Base-by-base conservation (phyloP, 2,113 vertebrate species). In the Charadrius vociferus region DNA sequence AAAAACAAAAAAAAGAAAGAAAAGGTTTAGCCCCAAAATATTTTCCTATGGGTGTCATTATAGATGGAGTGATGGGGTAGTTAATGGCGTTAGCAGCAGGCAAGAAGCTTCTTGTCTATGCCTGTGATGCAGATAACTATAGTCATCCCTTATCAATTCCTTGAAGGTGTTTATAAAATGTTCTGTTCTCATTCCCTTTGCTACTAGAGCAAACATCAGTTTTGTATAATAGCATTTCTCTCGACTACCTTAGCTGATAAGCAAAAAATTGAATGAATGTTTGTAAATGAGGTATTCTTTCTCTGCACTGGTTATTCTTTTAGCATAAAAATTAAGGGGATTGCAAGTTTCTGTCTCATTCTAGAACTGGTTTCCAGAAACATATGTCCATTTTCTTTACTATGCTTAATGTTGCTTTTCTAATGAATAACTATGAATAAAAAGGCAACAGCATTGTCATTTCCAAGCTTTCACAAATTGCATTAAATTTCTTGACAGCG, bases 81-180 rank as follows among this genome's bases (percentile, higher is more conserved):
- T 21, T 81, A 45, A 55, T 53, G 61, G 13, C 70, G 78, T 86
- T 86, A 81, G 41, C 45, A 92, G 41, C 0, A 29, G 17, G 19
- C 1, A 5, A 90, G 73, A 85, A 82, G 43, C 36, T 88, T 63
- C 90, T 75, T 94, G 56, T 71, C 86, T 68, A 0, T 50, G 41
- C 10, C 32, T 74, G 47, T 78, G 67, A 53, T 79, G 74, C 39
- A 3, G 36, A 80, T 77, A 95, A 77, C 39, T 77, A 26, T 73
- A 77, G 39, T 55, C 53, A 85, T 68, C 9, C 50, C 53, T 91
- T 91, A 89, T 85, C 77, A 79, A 0, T 90, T 79, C 80, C 63
- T 86, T 88, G 55, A 52, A 86, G 39, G 52, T 65, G 45, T 93
- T 96, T 92, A 70, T 86, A 71, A 93, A 93, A 65, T 32, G 52